These are phyloP conservation scores for Poecilia gillii DNA, from an alignment of 2,797 vertebrate genomes.

Conservation along the genomic window DNA sequence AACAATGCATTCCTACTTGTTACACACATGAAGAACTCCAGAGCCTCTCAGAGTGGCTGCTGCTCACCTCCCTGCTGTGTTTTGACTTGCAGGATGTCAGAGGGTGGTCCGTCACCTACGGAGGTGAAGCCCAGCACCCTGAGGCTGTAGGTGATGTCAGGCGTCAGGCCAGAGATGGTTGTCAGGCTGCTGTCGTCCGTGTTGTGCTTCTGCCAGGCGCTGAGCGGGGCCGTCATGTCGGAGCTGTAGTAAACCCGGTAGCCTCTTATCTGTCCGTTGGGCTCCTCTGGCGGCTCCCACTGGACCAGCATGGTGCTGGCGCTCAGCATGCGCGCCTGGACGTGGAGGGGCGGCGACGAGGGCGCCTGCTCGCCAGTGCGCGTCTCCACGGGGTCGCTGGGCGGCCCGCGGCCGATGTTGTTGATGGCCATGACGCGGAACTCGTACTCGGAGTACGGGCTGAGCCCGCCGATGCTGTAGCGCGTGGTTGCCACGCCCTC, in stretches of 20 bases:
- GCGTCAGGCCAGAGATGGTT: conserved; percentile 90
- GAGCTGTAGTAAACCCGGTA: conserved; percentile 93
- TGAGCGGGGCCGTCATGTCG: conserved; percentile 85
- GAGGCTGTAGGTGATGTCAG: conserved; percentile 94
- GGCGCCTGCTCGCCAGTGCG: conserved; percentile 94
- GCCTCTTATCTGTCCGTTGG: conserved; percentile 92
- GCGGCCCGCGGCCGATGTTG: conserved; percentile 93
- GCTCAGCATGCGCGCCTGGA: conserved; percentile 93
- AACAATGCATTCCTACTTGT: conserved; percentile 3
- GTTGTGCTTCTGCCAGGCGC: conserved; percentile 95
- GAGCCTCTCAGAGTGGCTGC: neutral
- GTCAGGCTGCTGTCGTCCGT: conserved; percentile 92
- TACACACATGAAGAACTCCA: conserved; percentile 10
- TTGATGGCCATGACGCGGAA: conserved; percentile 93
- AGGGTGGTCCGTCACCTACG: conserved; percentile 92
- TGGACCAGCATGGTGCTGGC: conserved; percentile 96
- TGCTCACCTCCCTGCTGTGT: conserved; percentile 93
- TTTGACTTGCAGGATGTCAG: conserved; percentile 94
- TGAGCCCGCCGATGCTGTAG: conserved; percentile 95
- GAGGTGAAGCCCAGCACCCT: conserved; percentile 93
- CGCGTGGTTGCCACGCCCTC: conserved; percentile 95
- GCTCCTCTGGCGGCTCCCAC: conserved; percentile 93
- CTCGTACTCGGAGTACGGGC: conserved; percentile 94
- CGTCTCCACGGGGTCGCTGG: conserved; percentile 89
- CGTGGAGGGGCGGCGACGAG: conserved; percentile 90